Percentiles rank a stretch among this genome's conserved stretches.
phyloP scores from a whole-genome alignment of 2,888 invertebrate genomes.

The Micropterix aruncella region DNA sequence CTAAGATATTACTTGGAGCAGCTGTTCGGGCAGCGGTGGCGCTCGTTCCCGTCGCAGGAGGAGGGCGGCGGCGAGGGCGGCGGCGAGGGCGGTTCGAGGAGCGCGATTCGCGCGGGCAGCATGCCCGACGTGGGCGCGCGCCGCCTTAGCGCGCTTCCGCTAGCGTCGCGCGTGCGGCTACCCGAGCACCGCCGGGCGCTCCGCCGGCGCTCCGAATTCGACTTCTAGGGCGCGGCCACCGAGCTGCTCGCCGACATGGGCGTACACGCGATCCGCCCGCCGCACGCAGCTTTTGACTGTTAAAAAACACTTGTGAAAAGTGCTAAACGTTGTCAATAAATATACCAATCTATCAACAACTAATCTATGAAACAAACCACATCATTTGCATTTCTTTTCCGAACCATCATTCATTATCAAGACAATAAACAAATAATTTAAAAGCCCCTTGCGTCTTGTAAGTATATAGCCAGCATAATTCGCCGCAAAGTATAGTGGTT shows the following conservation, averaged over 20 bases:
- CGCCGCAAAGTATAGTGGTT: too few species aligned
- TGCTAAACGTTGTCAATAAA: too few species aligned
- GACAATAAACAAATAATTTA: too few species aligned
- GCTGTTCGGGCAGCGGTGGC: constrained; percentile 48
- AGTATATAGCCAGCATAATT: too few species aligned
- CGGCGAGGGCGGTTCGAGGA: constrained; percentile 12
- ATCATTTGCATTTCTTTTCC: too few species aligned
- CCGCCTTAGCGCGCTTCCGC: constrained; percentile 14
- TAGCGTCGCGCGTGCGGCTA: constrained; percentile 19
- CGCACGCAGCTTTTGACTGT: too few species aligned
- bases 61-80: constrained; percentile 29
- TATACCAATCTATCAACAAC: too few species aligned
- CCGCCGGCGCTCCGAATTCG: constrained; percentile 32
- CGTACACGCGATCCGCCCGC: too few species aligned
- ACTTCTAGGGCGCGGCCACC: constrained; percentile 22
- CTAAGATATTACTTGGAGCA: constrained; percentile 65
- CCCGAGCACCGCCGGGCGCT: constrained; percentile 17
- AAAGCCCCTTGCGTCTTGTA: too few species aligned
- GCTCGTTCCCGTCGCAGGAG: constrained; percentile 26
- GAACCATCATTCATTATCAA: too few species aligned
- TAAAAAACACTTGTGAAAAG: too few species aligned
- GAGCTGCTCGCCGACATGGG: constrained; percentile 14
- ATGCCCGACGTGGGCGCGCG: constrained; percentile 18
- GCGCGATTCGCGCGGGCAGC: constrained; percentile 12
- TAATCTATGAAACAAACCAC: too few species aligned